A percentile compares a stretch with the other conserved stretches of the same genome.
Evolutionary conservation across 2,113 vertebrate species (phyloP).

Genomic region (Hucho hucho): DNA sequence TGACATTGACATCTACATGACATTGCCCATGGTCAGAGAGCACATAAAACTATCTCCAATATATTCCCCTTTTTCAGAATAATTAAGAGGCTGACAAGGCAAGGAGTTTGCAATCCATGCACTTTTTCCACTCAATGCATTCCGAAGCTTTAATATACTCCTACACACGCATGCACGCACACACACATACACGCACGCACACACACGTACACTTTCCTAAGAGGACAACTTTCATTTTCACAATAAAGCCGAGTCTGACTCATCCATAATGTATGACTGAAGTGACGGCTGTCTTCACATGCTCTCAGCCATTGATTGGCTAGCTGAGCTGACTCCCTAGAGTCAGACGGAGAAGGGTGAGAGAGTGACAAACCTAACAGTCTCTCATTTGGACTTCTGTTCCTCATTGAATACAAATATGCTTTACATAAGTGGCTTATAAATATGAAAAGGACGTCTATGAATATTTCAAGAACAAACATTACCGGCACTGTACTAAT

Average conservation of each 20-base stretch:
- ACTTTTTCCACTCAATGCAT: slow-evolving; percentile 19
- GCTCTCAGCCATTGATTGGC: slow-evolving; percentile 1
- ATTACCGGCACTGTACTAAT: neutral
- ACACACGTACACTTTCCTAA: neutral
- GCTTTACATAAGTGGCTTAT: neutral
- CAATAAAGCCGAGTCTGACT: neutral
- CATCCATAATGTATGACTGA: slow-evolving; percentile 12
- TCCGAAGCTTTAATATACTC: slow-evolving; percentile 18
- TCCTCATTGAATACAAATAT: neutral
- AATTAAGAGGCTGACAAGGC: slow-evolving; percentile 32
- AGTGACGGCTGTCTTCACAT: neutral
- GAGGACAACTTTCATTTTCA: slow-evolving; percentile 14
- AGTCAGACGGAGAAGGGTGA: neutral
- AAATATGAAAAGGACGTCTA: neutral
- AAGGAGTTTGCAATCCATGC: slow-evolving; percentile 28
- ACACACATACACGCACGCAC: too few relatives aligned
- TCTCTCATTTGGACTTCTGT: neutral
- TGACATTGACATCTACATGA: too few relatives aligned
- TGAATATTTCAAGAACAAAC: neutral
- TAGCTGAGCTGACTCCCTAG: neutral
- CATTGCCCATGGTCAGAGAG: too few relatives aligned
- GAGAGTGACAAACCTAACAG: neutral
- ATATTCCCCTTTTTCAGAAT: slow-evolving; percentile 28
- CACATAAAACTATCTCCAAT: neutral
- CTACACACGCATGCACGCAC: neutral